Percentiles rank a stretch among this genome's conserved stretches.
phyloP scores from a whole-genome alignment of 2,888 invertebrate species.

The Arge pagana region DNA sequence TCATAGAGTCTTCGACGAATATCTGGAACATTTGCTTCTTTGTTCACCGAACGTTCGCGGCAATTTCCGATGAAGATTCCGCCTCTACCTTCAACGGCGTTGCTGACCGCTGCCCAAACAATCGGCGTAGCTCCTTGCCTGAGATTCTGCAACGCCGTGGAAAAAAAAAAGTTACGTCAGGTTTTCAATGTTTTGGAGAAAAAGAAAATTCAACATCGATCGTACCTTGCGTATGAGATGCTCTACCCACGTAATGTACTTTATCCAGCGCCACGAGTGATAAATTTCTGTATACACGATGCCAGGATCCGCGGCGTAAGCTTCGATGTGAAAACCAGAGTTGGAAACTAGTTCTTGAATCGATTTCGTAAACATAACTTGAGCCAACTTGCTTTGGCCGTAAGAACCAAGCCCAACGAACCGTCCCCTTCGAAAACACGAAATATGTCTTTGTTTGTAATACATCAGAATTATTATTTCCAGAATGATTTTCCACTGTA shows the following conservation, averaged over 20 bases:
- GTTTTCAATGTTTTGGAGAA: background rate
- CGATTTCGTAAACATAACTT: slow-evolving; percentile 66
- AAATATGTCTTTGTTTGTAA: no score
- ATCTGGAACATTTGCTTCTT: slow-evolving; percentile 63
- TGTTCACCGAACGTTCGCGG: slow-evolving; percentile 62
- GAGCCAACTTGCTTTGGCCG: slow-evolving; percentile 84
- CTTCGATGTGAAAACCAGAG: slow-evolving; percentile 51
- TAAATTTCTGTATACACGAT: slow-evolving; percentile 83
- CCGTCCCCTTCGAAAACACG: slow-evolving; percentile 63
- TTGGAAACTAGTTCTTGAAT: slow-evolving; percentile 53
- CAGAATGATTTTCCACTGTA: no score
- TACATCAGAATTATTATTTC: no score
- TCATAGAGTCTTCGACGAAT: slow-evolving; percentile 72
- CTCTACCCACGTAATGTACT: no score
- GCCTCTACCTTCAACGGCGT: slow-evolving; percentile 72
- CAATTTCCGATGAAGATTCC: slow-evolving; percentile 86
- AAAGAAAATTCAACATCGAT: no score
- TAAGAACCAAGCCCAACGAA: slow-evolving; percentile 76
- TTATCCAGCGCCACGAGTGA: no score
- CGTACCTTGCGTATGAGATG: no score
- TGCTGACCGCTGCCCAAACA: slow-evolving; percentile 76
- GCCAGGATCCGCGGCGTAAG: slow-evolving; percentile 80
- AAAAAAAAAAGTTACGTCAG: no score
- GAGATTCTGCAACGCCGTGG: slow-evolving; percentile 73
- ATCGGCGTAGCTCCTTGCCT: slow-evolving; percentile 80